Conservation (phyloP, 53 echinoderm and acorn worm species). For the Astropecten irregularis region DNA sequence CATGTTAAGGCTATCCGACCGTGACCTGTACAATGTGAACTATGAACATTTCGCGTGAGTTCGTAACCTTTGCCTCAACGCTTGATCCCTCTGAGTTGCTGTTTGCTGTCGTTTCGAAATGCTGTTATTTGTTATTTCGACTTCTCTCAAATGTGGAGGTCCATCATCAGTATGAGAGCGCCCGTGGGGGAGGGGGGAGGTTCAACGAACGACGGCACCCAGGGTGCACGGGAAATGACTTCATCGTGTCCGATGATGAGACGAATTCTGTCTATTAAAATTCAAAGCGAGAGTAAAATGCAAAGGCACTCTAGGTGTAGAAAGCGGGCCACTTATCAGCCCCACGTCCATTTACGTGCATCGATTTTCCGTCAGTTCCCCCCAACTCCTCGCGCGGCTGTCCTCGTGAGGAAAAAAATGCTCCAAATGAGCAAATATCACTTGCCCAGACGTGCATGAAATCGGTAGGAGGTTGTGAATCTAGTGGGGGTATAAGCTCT, state of each 20-base stretch:
- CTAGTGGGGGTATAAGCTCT: background rate
- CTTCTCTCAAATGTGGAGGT: too few species aligned
- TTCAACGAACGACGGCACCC: slow-evolving; percentile 51
- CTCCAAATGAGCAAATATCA: slow-evolving; percentile 63
- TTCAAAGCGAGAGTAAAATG: slow-evolving; percentile 48
- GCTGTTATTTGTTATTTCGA: slow-evolving; percentile 35
- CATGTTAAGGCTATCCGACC: too few species aligned
- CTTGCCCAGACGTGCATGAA: slow-evolving; percentile 58
- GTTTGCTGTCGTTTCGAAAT: slow-evolving; percentile 36
- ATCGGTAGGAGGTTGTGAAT: slow-evolving; percentile 47
- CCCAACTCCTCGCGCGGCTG: background rate
- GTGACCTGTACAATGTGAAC: too few species aligned
- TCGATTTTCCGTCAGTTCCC: slow-evolving; percentile 65
- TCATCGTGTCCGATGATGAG: slow-evolving; percentile 31
- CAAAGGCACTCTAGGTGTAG: slow-evolving; percentile 55
- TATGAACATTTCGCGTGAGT: too few species aligned
- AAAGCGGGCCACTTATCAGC: slow-evolving; percentile 63
- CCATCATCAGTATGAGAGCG: too few species aligned
- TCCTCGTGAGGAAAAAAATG: slow-evolving; percentile 58
- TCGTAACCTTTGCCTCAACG: too few species aligned
- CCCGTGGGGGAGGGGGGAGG: background rate
- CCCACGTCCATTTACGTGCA: slow-evolving; percentile 65
- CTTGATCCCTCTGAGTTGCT: too few species aligned
- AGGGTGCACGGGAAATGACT: slow-evolving; percentile 12
- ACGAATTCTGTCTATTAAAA: slow-evolving; percentile 56